Percentiles rank a stretch among this genome's conserved stretches.
phyloP scores from a whole-genome alignment of 2,888 invertebrate species.

The Therioaphis trifolii region DNA sequence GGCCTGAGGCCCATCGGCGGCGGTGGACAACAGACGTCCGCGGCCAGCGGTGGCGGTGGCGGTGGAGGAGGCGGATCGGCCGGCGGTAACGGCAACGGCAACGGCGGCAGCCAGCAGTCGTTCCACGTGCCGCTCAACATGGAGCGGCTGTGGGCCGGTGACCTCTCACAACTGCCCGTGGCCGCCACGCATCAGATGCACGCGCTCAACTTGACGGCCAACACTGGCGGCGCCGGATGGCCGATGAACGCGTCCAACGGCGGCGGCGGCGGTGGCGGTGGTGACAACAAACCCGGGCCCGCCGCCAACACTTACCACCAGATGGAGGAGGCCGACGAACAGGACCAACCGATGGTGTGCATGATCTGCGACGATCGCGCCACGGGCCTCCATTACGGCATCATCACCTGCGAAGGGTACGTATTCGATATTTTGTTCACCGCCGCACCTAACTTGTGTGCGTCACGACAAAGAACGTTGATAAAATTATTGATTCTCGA shows the following conservation, averaged over 20 bases:
- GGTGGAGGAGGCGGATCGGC: conserved; percentile 70
- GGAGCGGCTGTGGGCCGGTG: conserved; percentile 92
- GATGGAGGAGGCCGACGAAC: conserved; percentile 74
- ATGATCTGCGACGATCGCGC: conserved; percentile 99
- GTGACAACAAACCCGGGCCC: conserved; percentile 68
- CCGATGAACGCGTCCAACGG: conserved; percentile 67
- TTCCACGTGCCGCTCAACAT: conserved; percentile 81
- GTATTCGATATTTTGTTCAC: no score
- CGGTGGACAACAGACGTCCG: conserved; percentile 66
- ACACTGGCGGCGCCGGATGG: conserved; percentile 67
- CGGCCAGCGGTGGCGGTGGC: conserved; percentile 65
- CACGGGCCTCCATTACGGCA: conserved; percentile 97
- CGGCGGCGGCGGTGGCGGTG: no score
- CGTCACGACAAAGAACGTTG: no score
- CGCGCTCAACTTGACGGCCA: conserved; percentile 76
- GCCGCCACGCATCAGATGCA: conserved; percentile 80
- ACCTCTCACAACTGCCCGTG: conserved; percentile 81
- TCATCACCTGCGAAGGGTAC: conserved; percentile 97
- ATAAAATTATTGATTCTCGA: no score
- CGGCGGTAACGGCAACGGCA: conserved; percentile 69
- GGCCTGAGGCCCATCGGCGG: conserved; percentile 66
- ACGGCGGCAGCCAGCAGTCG: conserved; percentile 71
- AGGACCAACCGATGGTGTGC: conserved; percentile 94
- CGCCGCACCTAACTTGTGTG: no score
- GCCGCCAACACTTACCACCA: conserved; percentile 64